Base-by-base conservation (phyloP, 2,888 invertebrate genomes). In the Limenitis camilla region DNA sequence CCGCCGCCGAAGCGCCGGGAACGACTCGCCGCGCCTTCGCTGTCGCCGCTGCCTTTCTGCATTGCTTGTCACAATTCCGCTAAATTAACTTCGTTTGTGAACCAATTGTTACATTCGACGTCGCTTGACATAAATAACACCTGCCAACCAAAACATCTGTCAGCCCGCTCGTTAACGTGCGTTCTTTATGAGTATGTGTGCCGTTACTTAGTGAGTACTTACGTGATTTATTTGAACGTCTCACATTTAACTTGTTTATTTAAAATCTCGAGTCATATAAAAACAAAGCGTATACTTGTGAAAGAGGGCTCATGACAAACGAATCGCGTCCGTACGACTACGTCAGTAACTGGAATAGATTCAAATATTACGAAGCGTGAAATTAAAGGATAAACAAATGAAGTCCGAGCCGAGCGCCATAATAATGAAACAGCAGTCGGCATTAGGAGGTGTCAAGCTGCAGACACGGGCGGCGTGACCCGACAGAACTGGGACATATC, bases 321-420 rank as follows among this genome's bases (percentile, higher is more conserved):
- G 76, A 78, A 76, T 71, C 72, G 66, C 81, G 74, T 78, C 73
- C 76, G 72, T 73, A 69, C 68, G 68, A 66, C 74, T 74, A 72
- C 86, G 86, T 84, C 84, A 81, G 71, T 68, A 80, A 75, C 85
- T 77, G 83, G 83, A 86, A 85, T 85, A 87, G 86, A 81, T 76
- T 74, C 72, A 66, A 76, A 74, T 70, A 71, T 59, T 69, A 70
- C 72, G 72, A 74, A 67, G 75, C 76, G 80, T 72, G 79, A 82
- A 81, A 86, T 85, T 84, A 84, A 86, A 84, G 85, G 85, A 87
- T 86, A 87, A 87, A 87, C 86, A 87, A 84, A 84, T 81, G 83
- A 81, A 78, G 74, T 76, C 71, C 65, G 79, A 71, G 71, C 73
- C 80, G 76, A 67, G 71, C 75, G 79, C 76, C 75, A 76, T 77